phyloP scores from a whole-genome alignment of 1,140 invertebrate genomes.

The Lycorma delicatula region DNA sequence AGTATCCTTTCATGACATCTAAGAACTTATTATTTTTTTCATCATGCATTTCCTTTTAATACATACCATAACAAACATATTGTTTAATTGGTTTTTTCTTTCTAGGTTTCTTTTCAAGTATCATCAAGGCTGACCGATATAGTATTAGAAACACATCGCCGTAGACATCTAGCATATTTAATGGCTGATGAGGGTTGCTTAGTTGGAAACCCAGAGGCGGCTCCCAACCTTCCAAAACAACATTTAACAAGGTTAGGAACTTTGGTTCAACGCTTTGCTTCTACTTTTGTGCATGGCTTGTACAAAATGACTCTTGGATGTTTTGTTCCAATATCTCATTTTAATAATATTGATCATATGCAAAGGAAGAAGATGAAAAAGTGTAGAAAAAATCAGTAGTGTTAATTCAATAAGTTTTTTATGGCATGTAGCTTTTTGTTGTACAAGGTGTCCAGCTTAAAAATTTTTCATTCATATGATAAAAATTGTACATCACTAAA shows the following conservation, averaged over 20 bases:
- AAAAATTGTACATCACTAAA: too few relatives aligned
- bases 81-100: background rate
- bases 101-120: conserved; percentile 45
- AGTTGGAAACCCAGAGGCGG: conserved; percentile 80
- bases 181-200: conserved; percentile 93
- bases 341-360: background rate
- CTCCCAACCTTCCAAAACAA: conserved; percentile 86
- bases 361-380: too few relatives aligned
- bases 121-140: conserved; percentile 71
- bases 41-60: too few relatives aligned
- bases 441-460: too few relatives aligned
- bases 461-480: too few relatives aligned
- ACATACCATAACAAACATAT: too few relatives aligned
- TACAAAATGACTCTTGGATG: background rate
- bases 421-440: too few relatives aligned
- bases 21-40: too few relatives aligned
- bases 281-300: conserved; percentile 1
- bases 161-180: conserved; percentile 86
- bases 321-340: background rate
- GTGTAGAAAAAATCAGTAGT: too few relatives aligned
- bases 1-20: too few relatives aligned
- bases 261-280: conserved; percentile 15
- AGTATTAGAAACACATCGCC: conserved; percentile 80
- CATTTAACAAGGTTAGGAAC: conserved; percentile 54
- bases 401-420: too few relatives aligned